Evolutionary conservation across 2,888 invertebrate genomes (phyloP).

Genomic region (Ormia ochracea): DNA sequence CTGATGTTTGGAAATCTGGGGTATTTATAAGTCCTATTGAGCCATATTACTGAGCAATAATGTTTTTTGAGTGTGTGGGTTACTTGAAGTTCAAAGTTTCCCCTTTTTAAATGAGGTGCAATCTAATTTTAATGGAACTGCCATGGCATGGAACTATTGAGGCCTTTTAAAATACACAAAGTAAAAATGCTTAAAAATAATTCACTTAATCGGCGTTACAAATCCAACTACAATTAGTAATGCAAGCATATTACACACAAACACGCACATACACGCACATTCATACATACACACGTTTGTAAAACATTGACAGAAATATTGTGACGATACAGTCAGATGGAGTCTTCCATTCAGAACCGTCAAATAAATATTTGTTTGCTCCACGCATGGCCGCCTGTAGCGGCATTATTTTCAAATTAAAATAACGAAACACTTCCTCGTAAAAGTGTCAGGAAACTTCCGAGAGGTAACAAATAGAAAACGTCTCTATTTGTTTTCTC

Average conservation of each 20-base stretch:
- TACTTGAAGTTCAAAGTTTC: too few relatives aligned
- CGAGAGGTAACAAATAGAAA: too few relatives aligned
- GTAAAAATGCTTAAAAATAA: conserved; percentile 29
- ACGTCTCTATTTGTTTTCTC: background rate
- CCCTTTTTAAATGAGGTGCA: background rate
- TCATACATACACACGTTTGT: background rate
- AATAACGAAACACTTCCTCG: background rate
- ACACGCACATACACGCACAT: background rate
- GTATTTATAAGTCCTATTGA: too few relatives aligned
- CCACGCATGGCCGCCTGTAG: background rate
- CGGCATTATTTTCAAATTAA: conserved; percentile 9
- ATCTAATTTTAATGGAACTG: background rate
- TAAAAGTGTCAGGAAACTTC: conserved; percentile 9
- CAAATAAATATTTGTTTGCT: background rate
- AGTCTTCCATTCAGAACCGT: background rate
- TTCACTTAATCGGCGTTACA: conserved; percentile 56
- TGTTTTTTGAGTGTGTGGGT: too few relatives aligned
- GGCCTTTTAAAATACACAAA: too few relatives aligned
- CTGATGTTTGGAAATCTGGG: too few relatives aligned
- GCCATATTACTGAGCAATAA: too few relatives aligned
- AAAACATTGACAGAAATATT: background rate
- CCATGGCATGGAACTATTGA: too few relatives aligned
- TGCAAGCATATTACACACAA: too few relatives aligned
- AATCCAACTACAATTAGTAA: conserved; percentile 51
- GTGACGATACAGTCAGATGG: background rate